phyloP scores from a whole-genome alignment of 2,888 invertebrate genomes.

The Rotaria sp. region DNA sequence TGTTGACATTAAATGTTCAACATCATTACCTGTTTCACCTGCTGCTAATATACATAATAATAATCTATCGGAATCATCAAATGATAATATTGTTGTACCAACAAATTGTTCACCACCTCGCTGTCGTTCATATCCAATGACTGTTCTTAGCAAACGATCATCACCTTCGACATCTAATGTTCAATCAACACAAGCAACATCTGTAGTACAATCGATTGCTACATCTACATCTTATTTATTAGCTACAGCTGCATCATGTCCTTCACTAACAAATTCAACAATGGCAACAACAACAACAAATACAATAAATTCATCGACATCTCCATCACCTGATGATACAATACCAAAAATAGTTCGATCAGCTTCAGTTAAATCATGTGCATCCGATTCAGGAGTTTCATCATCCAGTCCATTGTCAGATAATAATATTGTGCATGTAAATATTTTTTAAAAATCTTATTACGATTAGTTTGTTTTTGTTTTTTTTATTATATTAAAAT shows the following conservation, averaged over 20 bases:
- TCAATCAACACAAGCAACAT: neutral
- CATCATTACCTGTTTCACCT: neutral
- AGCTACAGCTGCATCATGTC: neutral
- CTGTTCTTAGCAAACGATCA: neutral
- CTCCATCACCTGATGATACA: neutral
- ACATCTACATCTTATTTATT: neutral
- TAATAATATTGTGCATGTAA: constrained; percentile 16
- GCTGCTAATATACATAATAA: neutral
- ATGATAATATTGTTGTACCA: neutral
- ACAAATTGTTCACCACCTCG: neutral
- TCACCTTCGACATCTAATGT: neutral
- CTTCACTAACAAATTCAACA: neutral
- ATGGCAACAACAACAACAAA: neutral
- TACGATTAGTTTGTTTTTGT: no score
- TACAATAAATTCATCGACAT: neutral
- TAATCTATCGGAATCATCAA: neutral
- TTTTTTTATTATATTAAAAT: neutral
- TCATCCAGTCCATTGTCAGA: constrained; percentile 34
- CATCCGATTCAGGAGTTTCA: constrained; percentile 28
- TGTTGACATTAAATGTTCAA: neutral
- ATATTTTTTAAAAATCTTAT: neutral
- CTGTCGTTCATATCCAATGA: constrained; percentile 7
- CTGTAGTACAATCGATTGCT: neutral
- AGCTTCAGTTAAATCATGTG: constrained; percentile 33
- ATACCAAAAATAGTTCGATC: constrained; percentile 27